Base-by-base conservation (phyloP, 2,113 vertebrate species). In the Gallinago undulata region DNA sequence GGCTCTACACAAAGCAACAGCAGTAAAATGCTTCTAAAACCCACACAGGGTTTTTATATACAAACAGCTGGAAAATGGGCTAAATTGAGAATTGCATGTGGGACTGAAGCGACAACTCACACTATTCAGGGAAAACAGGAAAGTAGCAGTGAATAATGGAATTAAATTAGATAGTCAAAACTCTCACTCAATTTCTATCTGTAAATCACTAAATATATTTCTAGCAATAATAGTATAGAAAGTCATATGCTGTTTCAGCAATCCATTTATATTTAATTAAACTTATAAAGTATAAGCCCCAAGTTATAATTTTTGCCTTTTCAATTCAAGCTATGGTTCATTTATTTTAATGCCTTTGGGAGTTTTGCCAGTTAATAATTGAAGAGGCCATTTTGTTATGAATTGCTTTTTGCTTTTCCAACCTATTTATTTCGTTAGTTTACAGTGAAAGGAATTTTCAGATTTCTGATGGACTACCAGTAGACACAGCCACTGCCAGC, bases 311-410 rank as follows among this genome's bases (percentile, higher is more conserved):
- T 91, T 93, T 93, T 88, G 72, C 86, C 69, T 86, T 77, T 93
- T 91, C 41, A 6, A 76, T 96, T 95, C 74, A 92, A 90, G 77
- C 45, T 41, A 66, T 25, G 30, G 67, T 62, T 88, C 76, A 80
- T 96, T 89, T 94, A 50, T 47, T 87, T 63, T 81, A 87, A 94
- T 50, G 62, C 66, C 57, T 70, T 84, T 76, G 89, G 84, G 82
- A 96, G 30, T 76, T 82, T 73, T 94, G 55, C 79, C 74, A 77
- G 62, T 93, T 96, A 95, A 94, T 91, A 94, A 96, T 45, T 74
- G 57, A 97, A 76, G 69, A 94, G 79, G 67, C 89, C 47, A 72
- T 67, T 96, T 83, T 91, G n/a, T 74, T 93, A 81, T 72, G 56
- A 92, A 94, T 51, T 57, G 30, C 51, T 81, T 67, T 77, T 87